Percentiles rank a stretch among this genome's conserved stretches.
Evolutionary conservation across 2,797 vertebrate species (phyloP).

Genomic region (Crypturellus tataupa): DNA sequence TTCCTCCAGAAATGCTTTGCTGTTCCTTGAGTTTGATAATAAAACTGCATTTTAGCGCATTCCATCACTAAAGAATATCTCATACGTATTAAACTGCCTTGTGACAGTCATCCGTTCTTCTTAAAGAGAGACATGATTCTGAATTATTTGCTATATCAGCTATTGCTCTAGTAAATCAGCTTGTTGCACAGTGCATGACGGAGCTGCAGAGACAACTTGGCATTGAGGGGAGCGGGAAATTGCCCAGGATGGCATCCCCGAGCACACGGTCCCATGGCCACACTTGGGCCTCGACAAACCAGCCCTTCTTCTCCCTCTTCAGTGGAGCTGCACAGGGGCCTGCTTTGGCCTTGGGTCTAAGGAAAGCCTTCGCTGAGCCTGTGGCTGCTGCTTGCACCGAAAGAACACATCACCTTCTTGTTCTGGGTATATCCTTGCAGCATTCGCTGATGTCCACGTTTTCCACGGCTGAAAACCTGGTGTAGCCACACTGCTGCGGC

Average conservation of each 20-base stretch:
- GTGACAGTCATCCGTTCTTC: slow-evolving; percentile 62
- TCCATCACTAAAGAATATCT: slow-evolving; percentile 1
- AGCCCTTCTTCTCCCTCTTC: slow-evolving; percentile 68
- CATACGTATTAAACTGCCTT: slow-evolving; percentile 44
- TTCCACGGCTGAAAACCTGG: slow-evolving; percentile 57
- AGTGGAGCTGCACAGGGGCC: slow-evolving; percentile 48
- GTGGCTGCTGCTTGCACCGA: slow-evolving; percentile 67
- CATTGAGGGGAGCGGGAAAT: slow-evolving; percentile 60
- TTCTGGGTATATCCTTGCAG: slow-evolving; percentile 64
- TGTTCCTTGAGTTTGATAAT: slow-evolving; percentile 28
- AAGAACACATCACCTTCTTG: slow-evolving; percentile 75
- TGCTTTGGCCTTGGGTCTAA: slow-evolving; percentile 70
- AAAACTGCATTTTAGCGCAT: slow-evolving; percentile 37
- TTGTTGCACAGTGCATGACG: background rate
- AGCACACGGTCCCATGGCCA: slow-evolving; percentile 48
- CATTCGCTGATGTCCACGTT: slow-evolving; percentile 68
- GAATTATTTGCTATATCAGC: slow-evolving; percentile 60
- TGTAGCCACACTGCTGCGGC: no score
- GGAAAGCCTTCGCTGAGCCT: slow-evolving; percentile 67
- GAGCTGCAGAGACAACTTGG: slow-evolving; percentile 44
- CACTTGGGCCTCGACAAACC: slow-evolving; percentile 69
- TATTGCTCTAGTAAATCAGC: slow-evolving; percentile 36
- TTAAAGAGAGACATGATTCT: slow-evolving; percentile 40
- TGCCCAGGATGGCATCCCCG: slow-evolving; percentile 54
- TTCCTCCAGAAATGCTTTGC: slow-evolving; percentile 42